Percentiles rank a stretch among this genome's conserved stretches.
Evolutionary conservation across 64 coral and sea anemone species (phyloP).

Genomic region (Trachythela sp.): DNA sequence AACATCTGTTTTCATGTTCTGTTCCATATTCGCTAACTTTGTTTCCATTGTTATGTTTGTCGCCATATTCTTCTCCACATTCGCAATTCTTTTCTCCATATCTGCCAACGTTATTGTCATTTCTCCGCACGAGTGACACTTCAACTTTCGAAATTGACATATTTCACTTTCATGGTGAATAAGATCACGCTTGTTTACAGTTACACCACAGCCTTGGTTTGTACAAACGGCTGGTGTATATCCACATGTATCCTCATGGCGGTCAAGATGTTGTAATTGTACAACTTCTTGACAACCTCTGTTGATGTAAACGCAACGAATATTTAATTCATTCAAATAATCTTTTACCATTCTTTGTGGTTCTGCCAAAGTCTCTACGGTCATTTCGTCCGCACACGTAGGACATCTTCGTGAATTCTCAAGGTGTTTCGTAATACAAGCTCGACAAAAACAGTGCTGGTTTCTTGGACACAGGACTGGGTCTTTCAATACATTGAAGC

Average conservation of each 20-base stretch:
- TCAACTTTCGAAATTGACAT: neutral
- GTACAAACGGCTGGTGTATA: neutral
- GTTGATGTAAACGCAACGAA: neutral
- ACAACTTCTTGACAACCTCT: neutral
- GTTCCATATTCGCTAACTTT: too few species aligned
- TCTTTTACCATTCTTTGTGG: neutral
- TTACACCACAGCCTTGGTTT: neutral
- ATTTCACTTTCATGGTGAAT: neutral
- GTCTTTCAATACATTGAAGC: neutral
- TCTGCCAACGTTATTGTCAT: neutral
- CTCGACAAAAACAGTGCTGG: neutral
- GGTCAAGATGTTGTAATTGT: neutral
- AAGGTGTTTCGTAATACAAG: neutral
- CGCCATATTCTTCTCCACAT: neutral
- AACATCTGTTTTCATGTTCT: neutral
- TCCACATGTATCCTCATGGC: neutral
- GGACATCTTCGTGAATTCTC: neutral
- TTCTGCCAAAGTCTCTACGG: neutral
- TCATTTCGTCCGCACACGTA: neutral
- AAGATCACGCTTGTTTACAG: neutral
- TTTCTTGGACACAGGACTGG: neutral
- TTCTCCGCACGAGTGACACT: neutral
- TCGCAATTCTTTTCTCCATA: neutral
- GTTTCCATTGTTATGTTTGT: neutral
- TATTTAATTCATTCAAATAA: neutral